Evolutionary conservation across 2,113 vertebrate genomes (phyloP).

Genomic region (Indri indri): DNA sequence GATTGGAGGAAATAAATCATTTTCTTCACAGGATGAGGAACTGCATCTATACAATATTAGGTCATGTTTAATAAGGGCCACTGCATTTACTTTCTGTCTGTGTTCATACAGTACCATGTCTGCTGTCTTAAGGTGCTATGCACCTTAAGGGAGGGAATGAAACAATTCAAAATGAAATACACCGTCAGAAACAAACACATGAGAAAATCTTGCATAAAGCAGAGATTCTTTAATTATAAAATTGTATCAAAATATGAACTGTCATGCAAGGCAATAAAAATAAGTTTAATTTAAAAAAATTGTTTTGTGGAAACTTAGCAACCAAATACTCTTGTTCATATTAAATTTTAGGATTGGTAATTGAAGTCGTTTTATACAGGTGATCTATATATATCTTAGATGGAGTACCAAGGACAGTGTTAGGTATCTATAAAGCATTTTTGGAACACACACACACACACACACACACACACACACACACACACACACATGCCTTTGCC

Average conservation of each 20-base stretch:
- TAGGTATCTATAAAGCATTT: neutral
- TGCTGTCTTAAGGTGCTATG: neutral
- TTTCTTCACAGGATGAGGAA: neutral
- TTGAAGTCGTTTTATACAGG: neutral
- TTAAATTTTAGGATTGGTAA: neutral
- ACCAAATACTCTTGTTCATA: neutral
- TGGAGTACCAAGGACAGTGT: neutral
- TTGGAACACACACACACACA: rapidly evolving
- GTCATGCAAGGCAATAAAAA: neutral
- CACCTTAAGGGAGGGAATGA: neutral
- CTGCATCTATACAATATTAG: neutral
- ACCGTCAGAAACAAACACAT: rapidly evolving
- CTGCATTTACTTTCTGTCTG: no score
- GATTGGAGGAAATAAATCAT: slow-evolving; percentile 61
- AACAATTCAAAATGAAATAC: neutral
- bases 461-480: neutral
- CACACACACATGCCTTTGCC: neutral
- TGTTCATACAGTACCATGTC: neutral
- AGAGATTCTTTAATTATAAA: neutral
- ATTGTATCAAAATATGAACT: neutral
- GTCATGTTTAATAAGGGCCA: neutral
- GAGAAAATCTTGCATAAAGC: neutral
- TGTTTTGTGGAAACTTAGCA: neutral
- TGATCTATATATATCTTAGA: neutral
- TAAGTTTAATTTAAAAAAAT: neutral